Evolutionary conservation across 2,888 invertebrate genomes (phyloP), one percentile per base, ranked within the genome.

Genomic region (Cryptus viduatorius): DNA sequence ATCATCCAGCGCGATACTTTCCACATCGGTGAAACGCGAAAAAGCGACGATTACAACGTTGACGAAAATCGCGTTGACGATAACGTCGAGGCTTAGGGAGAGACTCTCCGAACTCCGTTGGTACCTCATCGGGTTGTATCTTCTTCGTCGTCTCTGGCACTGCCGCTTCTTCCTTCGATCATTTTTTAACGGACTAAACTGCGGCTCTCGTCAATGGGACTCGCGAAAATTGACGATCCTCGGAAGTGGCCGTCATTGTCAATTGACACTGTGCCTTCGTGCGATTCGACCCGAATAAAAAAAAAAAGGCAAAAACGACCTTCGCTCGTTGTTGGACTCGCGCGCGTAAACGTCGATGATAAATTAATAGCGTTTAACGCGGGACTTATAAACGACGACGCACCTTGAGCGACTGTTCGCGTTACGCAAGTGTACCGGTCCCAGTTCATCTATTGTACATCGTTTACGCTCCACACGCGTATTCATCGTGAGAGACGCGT

Each of bases 41-140:
- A 79, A 42, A n/a, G 59, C 73, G 65, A 78, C 46, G 53, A 81
- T 3, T 37, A 83, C 61, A 29, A 81, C 48, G n/a, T 42, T 37
- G 64, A 83, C 56, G 50, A 83, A n/a, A 77, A 83, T 56, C 65
- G 61, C 68, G 12, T 72, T 59, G 71, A 68, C 46, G 8, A 61
- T 3, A n/a, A 46, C 80, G 59, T 75, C 75, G 61, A 78, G 75
- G 79, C 65, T 53, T 46, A 31, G 19, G 46, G 56, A 46, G 53
- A 53, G 78, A 79, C 48, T 65, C 65, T 79, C 68, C 72, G 50
- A 53, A 67, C 61, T 67, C 67, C 76, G 82, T 72, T 72, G 72
- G 84, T 82, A 72, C 82, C 82, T 85, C 85, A 85, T 85, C 72
- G 82, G 68, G 72, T 72, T 61, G 56, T 31, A 71, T 31, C 68